Conservation (phyloP, 2,113 vertebrate species). For the human region DNA sequence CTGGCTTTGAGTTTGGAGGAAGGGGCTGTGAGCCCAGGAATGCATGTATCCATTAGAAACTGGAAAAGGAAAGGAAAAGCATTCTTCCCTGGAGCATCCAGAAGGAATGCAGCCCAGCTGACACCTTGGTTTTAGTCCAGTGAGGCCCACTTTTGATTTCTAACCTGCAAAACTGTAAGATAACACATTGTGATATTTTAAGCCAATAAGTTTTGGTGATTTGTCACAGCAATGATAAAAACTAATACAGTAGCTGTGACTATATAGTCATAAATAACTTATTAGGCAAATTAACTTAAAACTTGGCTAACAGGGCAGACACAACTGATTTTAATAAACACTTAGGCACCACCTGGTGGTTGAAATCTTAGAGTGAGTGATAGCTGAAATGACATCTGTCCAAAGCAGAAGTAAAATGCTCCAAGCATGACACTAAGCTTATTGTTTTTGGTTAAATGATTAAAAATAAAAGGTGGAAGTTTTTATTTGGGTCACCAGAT, state of each 20-base stretch:
- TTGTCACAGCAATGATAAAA: background rate
- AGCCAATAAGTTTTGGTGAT: background rate
- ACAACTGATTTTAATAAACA: background rate
- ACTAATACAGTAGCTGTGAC: background rate
- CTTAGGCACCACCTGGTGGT: slow-evolving; percentile 11
- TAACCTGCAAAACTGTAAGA: background rate
- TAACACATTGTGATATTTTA: background rate
- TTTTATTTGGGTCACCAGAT: background rate
- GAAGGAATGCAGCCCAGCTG: background rate
- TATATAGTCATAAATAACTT: background rate
- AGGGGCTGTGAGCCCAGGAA: background rate
- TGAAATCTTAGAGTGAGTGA: background rate
- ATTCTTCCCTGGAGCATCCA: background rate
- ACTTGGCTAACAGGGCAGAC: background rate
- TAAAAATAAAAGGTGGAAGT: background rate
- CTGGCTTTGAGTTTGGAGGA: background rate
- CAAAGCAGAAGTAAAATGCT: background rate
- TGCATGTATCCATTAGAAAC: background rate
- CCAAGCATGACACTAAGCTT: background rate
- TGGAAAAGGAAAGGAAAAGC: background rate
- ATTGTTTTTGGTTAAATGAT: background rate
- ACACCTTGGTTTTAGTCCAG: background rate
- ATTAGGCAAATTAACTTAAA: background rate
- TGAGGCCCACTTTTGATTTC: background rate
- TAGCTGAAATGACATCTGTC: background rate